A percentile compares a stretch with the other conserved stretches of the same genome.
phyloP scores from a whole-genome alignment of 2,888 invertebrate genomes.

The Epiblema foenella region DNA sequence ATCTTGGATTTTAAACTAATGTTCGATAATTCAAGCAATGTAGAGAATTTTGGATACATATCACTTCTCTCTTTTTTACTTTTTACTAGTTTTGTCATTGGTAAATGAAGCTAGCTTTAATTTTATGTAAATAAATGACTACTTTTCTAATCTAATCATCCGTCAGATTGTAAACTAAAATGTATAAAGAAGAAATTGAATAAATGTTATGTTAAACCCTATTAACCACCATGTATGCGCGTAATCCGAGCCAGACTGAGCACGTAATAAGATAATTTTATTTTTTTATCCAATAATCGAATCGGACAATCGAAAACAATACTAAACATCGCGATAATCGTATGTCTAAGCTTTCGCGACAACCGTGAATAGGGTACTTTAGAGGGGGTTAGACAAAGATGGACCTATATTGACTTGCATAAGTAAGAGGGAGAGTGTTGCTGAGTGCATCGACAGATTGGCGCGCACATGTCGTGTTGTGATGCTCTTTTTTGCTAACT shows the following conservation, averaged over 20 bases:
- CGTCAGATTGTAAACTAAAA: neutral
- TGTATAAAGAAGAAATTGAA: conserved; percentile 12
- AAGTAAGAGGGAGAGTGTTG: conserved; percentile 55
- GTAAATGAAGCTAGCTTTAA: neutral
- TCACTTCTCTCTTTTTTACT: neutral
- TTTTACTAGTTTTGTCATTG: too few species aligned
- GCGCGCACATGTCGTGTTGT: conserved; percentile 82
- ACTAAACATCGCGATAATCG: conserved; percentile 72
- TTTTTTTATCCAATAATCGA: conserved; percentile 49
- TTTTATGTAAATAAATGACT: neutral
- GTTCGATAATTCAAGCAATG: conserved; percentile 17
- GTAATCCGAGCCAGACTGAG: conserved; percentile 32
- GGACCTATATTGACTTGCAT: conserved; percentile 36
- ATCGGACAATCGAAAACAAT: conserved; percentile 77
- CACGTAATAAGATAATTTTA: conserved; percentile 34
- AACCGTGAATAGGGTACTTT: conserved; percentile 56
- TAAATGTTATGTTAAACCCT: neutral
- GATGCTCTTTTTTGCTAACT: conserved; percentile 81
- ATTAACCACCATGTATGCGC: conserved; percentile 10
- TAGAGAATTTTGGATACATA: neutral
- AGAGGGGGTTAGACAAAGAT: conserved; percentile 61
- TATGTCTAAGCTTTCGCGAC: conserved; percentile 77
- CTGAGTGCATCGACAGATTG: conserved; percentile 81
- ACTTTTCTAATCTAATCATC: neutral
- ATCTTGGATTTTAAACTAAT: conserved; percentile 15